phyloP scores from a whole-genome alignment of 2,113 vertebrate genomes.

The Columbina picui region DNA sequence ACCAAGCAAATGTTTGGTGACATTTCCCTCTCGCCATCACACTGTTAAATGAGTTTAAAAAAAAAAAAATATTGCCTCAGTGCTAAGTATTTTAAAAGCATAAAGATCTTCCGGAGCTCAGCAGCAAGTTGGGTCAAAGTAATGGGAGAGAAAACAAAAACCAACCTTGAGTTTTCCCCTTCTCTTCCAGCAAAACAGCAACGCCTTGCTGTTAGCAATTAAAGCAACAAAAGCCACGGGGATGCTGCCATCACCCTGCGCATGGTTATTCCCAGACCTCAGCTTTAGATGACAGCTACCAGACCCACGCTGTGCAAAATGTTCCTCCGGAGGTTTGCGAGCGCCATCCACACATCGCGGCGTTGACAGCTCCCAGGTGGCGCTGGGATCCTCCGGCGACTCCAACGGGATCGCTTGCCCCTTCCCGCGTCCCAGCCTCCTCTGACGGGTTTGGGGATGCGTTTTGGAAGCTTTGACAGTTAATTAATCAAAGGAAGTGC shows the following conservation, averaged over 20 bases:
- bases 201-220: background rate
- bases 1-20: conserved; percentile 30
- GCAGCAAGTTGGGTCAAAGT: background rate
- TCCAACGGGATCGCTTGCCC: background rate
- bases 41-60: background rate
- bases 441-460: background rate
- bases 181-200: background rate
- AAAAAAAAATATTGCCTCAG: background rate
- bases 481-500: background rate
- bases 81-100: background rate
- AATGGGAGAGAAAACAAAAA: background rate
- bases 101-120: background rate
- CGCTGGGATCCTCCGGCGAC: background rate
- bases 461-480: background rate
- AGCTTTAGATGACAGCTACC: conserved; percentile 13
- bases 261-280: conserved; percentile 5
- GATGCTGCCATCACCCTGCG: background rate
- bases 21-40: background rate
- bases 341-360: rapidly evolving
- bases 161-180: background rate
- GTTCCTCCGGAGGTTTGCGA: background rate
- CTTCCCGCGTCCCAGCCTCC: rapidly evolving
- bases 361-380: background rate
- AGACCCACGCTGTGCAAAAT: background rate
- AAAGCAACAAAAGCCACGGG: conserved; percentile 22